A percentile compares a stretch with the other conserved stretches of the same genome.
Conservation (phyloP, 2,888 invertebrate species). For the Trichopria drosophilae region DNA sequence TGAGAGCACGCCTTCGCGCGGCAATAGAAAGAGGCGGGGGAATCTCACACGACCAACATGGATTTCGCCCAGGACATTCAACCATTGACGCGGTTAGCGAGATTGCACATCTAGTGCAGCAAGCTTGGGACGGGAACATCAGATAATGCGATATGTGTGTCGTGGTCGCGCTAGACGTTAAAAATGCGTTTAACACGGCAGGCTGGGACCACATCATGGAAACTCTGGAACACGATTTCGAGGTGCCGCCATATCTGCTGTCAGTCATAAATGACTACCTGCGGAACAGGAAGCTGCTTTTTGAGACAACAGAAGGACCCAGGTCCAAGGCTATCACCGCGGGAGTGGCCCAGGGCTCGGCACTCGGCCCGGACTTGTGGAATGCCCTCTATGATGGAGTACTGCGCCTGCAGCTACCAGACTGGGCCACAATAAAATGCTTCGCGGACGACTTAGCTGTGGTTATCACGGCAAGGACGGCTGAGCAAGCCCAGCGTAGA, state of each 20-base stretch:
- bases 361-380: conserved; percentile 33
- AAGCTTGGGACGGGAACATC: conserved; percentile 9
- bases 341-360: conserved; percentile 33
- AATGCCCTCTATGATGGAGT: conserved; percentile 38
- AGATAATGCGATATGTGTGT: conserved; percentile 20
- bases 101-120: conserved; percentile 18
- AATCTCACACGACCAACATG: too few relatives aligned
- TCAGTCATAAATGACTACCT: conserved; percentile 29
- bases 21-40: too few relatives aligned
- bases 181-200: conserved; percentile 32
- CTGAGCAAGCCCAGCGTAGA: too few relatives aligned
- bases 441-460: conserved; percentile 34
- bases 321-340: conserved; percentile 18
- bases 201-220: conserved; percentile 28
- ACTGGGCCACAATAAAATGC: conserved; percentile 20
- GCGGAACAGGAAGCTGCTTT: conserved; percentile 18
- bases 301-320: too few relatives aligned
- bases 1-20: neutral
- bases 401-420: conserved; percentile 24
- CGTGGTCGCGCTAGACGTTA: conserved; percentile 26
- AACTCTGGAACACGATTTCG: conserved; percentile 15
- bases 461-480: too few relatives aligned
- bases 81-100: conserved; percentile 28
- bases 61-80: conserved; percentile 29
- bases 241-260: conserved; percentile 24